Conservation (phyloP, 2,888 invertebrate species). For the Scaptomyza tumidula region DNA sequence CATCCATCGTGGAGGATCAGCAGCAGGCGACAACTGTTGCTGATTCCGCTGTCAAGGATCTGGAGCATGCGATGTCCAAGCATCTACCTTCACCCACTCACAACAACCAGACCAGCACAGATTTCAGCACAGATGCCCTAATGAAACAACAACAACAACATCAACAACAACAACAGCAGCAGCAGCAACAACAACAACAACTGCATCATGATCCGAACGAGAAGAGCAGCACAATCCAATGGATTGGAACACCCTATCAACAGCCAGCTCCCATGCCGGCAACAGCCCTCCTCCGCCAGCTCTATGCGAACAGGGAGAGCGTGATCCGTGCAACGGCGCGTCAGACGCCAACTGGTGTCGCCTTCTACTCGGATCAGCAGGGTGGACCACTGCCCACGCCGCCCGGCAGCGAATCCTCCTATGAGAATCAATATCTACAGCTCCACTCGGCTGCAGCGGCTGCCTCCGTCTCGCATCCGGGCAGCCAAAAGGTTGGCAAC, state of each 20-base stretch:
- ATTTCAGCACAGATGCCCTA: constrained; percentile 94
- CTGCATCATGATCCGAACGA: constrained; percentile 86
- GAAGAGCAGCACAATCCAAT: constrained; percentile 91
- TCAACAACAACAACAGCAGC: constrained; percentile 87
- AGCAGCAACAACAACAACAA: constrained; percentile 82
- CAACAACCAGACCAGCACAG: constrained; percentile 88
- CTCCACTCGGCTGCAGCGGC: constrained; percentile 83
- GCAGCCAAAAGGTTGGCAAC: constrained; percentile 83
- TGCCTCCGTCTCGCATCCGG: constrained; percentile 74
- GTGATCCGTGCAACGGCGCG: constrained; percentile 94
- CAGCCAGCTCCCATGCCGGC: constrained; percentile 90
- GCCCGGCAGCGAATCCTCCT: constrained; percentile 92
- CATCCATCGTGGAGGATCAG: constrained; percentile 81
- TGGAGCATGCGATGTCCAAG: constrained; percentile 98
- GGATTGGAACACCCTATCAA: constrained; percentile 93
- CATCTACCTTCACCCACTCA: constrained; percentile 89
- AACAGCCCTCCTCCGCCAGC: constrained; percentile 93
- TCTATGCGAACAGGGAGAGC: constrained; percentile 97
- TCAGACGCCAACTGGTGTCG: constrained; percentile 82
- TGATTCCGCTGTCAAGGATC: constrained; percentile 88
- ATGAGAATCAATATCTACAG: constrained; percentile 87
- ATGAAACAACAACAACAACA: constrained; percentile 92
- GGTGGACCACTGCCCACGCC: constrained; percentile 93
- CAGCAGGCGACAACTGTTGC: constrained; percentile 61
- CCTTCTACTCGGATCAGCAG: constrained; percentile 85